Percentiles rank a stretch among this genome's conserved stretches.
Evolutionary conservation across 2,113 vertebrate genomes (phyloP).

Genomic region (Notechis scutatus): DNA sequence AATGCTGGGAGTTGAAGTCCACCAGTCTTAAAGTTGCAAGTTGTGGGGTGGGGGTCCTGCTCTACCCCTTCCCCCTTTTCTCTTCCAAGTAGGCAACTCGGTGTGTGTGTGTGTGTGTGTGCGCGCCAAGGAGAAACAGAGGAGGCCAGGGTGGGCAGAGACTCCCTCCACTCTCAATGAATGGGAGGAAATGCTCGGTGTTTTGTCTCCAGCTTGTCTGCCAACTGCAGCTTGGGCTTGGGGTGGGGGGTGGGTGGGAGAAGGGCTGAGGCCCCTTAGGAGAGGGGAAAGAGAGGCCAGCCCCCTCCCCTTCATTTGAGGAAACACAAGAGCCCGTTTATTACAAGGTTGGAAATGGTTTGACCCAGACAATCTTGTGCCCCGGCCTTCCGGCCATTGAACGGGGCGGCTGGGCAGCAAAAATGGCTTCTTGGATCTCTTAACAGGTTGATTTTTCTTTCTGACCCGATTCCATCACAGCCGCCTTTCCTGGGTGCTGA

Average conservation of each 20-base stretch:
- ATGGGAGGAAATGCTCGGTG: neutral
- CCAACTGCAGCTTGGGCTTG: neutral
- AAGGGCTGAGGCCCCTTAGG: no score
- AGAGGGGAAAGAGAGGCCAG: neutral
- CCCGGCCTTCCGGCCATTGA: neutral
- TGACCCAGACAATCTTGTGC: neutral
- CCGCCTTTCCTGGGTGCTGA: neutral
- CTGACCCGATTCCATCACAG: no score
- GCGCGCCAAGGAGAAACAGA: neutral
- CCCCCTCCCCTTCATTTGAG: neutral
- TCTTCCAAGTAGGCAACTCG: neutral
- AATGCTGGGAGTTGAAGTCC: no score
- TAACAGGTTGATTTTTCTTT: neutral
- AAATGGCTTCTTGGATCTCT: neutral
- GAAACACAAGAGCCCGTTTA: neutral
- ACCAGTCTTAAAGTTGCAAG: no score
- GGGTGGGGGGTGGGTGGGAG: neutral
- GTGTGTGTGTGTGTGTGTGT: neutral
- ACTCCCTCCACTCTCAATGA: neutral
- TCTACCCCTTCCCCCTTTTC: neutral
- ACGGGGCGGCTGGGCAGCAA: neutral
- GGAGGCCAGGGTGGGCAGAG: neutral
- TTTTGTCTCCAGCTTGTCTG: neutral
- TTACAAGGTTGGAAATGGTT: neutral
- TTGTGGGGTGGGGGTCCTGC: no score